Conservation (phyloP, 2,113 vertebrate species). For the Leptocoma aspasia region DNA sequence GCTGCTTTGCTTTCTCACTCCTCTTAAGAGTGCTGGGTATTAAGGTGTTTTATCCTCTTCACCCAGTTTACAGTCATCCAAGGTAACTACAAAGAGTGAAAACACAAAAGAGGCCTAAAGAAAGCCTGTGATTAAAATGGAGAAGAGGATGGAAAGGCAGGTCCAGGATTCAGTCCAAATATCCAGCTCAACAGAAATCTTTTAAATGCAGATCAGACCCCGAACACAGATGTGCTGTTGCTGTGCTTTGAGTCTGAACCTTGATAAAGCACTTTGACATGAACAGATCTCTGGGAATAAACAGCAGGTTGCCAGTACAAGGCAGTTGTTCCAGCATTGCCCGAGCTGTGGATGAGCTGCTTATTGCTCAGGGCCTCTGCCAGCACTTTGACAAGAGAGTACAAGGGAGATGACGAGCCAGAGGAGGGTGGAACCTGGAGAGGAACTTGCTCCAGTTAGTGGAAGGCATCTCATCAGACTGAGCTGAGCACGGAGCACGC, state of each 20-base stretch:
- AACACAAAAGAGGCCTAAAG: neutral
- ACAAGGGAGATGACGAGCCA: neutral
- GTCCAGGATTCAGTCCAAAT: neutral
- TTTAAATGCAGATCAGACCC: neutral
- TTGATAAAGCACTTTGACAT: neutral
- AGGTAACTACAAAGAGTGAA: neutral
- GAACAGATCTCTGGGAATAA: neutral
- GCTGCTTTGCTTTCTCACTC: neutral
- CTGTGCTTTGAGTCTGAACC: neutral
- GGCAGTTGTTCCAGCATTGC: neutral
- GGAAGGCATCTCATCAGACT: neutral
- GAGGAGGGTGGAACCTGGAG: neutral
- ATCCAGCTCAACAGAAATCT: neutral
- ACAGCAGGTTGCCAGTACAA: neutral
- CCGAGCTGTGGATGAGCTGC: neutral
- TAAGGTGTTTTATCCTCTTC: neutral
- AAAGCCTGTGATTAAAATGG: neutral
- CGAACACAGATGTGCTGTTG: neutral
- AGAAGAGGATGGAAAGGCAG: neutral
- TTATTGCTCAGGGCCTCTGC: neutral
- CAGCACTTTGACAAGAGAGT: neutral
- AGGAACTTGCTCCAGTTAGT: constrained; percentile 10
- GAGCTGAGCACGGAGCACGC: neutral
- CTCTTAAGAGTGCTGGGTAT: neutral
- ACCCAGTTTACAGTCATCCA: neutral